These are phyloP conservation scores for Diorhabda sublineata DNA, from an alignment of 1,140 invertebrate species.

Conservation along the genomic window DNA sequence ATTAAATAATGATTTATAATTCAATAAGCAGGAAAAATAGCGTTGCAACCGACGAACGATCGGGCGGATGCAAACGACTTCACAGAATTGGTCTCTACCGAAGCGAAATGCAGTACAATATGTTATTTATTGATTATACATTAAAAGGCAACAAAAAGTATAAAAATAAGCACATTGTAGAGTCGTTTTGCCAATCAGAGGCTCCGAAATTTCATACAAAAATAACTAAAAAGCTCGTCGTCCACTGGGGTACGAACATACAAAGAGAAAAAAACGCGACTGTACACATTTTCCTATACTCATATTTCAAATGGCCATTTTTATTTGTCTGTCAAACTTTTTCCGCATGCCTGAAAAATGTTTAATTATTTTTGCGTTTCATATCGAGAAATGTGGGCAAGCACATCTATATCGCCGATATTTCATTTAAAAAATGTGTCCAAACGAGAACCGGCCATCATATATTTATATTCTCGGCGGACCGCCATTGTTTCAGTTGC, in stretches of 20 bases:
- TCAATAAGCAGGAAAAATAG: constrained; percentile 15
- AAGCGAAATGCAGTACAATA: constrained; percentile 32
- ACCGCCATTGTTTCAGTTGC: constrained; percentile 42
- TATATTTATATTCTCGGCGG: constrained; percentile 47
- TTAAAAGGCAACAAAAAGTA: constrained; percentile 38
- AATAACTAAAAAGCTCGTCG: constrained; percentile 32
- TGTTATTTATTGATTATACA: constrained; percentile 41
- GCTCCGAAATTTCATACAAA: constrained; percentile 40
- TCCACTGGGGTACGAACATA: constrained; percentile 27
- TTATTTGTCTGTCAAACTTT: constrained; percentile 50
- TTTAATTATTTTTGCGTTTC: constrained; percentile 50
- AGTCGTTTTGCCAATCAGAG: constrained; percentile 43
- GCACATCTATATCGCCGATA: constrained; percentile 45
- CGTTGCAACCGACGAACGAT: constrained; percentile 8
- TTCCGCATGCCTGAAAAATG: constrained; percentile 49
- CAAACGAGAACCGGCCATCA: constrained; percentile 43
- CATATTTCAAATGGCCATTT: constrained; percentile 49
- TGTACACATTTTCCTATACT: constrained; percentile 44
- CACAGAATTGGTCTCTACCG: constrained; percentile 22
- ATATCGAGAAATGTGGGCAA: constrained; percentile 43
- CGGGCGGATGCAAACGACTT: constrained; percentile 26
- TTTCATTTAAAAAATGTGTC: constrained; percentile 48
- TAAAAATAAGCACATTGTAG: constrained; percentile 41
- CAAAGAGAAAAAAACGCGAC: constrained; percentile 34
- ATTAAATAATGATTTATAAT: constrained; percentile 15